Evolutionary conservation across 2,888 invertebrate genomes (phyloP).

Genomic region (Lithosia quadra): DNA sequence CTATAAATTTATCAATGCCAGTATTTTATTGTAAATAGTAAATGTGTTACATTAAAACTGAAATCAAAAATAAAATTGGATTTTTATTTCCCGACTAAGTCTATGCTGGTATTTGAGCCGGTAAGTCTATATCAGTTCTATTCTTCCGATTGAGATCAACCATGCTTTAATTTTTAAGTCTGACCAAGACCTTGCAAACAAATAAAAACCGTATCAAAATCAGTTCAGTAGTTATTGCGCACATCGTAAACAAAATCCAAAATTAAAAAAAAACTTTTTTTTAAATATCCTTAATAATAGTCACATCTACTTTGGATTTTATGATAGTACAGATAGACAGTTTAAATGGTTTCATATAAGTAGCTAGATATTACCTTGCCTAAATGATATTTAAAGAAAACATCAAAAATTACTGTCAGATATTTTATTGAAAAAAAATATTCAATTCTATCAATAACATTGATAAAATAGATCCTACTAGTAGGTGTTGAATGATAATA

Average conservation of each 20-base stretch:
- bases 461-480: constrained; percentile 71
- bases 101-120: no score
- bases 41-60: constrained; percentile 82
- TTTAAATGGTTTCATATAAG: background rate
- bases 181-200: no score
- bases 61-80: constrained; percentile 66
- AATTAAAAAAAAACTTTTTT: no score
- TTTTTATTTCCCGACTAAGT: constrained; percentile 59
- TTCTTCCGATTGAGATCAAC: no score
- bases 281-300: no score
- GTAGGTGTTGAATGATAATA: constrained; percentile 65
- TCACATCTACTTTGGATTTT: no score
- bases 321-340: no score
- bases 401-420: constrained; percentile 58
- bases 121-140: no score
- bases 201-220: no score
- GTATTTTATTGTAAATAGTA: constrained; percentile 85
- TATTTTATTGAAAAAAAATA: constrained; percentile 84
- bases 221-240: no score
- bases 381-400: constrained; percentile 43
- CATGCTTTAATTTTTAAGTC: no score
- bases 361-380: background rate
- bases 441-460: constrained; percentile 76
- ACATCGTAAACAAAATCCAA: no score
- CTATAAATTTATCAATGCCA: constrained; percentile 80